Percentiles rank a stretch among this genome's conserved stretches.
phyloP scores from a whole-genome alignment of 92 coral and sea anemone species.

The Heliopora coerulea region DNA sequence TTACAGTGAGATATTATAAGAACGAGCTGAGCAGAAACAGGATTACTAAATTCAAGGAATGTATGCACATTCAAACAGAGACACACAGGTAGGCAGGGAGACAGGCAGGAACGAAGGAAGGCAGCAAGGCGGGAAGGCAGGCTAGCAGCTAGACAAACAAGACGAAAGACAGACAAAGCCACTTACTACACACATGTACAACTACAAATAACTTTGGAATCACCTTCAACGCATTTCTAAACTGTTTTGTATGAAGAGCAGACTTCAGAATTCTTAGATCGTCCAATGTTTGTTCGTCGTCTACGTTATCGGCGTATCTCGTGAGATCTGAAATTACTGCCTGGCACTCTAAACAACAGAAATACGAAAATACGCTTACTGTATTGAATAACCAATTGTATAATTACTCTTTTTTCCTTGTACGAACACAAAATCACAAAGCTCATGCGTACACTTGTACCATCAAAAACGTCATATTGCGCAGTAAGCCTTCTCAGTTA shows the following conservation, averaged over 20 bases:
- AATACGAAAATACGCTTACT: too few relatives aligned
- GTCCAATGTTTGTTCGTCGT: conserved; percentile 19
- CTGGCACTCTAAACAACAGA: conserved; percentile 40
- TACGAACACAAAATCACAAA: too few relatives aligned
- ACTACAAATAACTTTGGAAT: neutral
- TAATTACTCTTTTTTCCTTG: too few relatives aligned
- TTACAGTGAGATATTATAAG: neutral
- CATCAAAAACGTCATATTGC: too few relatives aligned
- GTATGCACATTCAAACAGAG: neutral
- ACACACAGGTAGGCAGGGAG: neutral
- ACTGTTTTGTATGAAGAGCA: conserved; percentile 24
- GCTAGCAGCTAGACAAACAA: neutral
- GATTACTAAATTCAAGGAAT: too few relatives aligned
- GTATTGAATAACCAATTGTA: too few relatives aligned
- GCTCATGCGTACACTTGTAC: too few relatives aligned
- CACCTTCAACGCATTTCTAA: conserved; percentile 36
- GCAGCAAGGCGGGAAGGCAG: neutral
- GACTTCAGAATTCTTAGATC: conserved; percentile 28
- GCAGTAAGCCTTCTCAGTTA: too few relatives aligned
- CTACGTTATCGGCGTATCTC: conserved; percentile 12
- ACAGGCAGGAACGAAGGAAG: neutral
- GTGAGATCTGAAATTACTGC: conserved; percentile 18
- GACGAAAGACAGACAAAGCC: neutral
- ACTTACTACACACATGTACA: neutral
- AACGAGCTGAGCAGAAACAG: neutral